phyloP scores from a whole-genome alignment of 30 jellyfish, hydroid and myxozoan species.

The Hydra vulgaris region DNA sequence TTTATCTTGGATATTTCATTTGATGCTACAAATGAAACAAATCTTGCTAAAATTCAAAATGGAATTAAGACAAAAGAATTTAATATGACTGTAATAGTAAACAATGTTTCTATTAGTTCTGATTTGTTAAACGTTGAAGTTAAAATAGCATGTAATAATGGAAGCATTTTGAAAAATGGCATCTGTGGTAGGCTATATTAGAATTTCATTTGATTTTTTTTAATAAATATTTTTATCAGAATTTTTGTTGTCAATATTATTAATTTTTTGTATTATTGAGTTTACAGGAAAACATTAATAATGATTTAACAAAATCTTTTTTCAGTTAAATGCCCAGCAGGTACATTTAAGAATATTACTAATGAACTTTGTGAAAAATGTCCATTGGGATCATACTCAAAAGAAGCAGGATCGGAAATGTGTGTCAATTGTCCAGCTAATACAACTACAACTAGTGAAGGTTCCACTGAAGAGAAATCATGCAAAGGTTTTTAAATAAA shows the following conservation, averaged over 20 bases:
- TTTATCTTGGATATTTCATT: constrained; percentile 31
- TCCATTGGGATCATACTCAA: background rate
- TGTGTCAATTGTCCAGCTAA: background rate
- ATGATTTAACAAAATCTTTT: no score
- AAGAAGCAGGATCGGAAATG: background rate
- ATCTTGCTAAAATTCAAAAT: background rate
- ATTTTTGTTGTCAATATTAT: background rate
- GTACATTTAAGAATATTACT: background rate
- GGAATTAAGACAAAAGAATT: constrained; percentile 4
- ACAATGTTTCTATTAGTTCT: background rate
- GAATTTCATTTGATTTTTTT: no score
- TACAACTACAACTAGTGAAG: background rate
- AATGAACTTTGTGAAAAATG: constrained; percentile 1
- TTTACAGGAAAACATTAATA: no score
- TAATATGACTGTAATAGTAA: constrained; percentile 15
- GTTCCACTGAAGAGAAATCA: background rate
- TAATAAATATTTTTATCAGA: background rate
- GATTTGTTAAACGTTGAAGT: constrained; percentile 6
- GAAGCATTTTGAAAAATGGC: constrained; percentile 24
- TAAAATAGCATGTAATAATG: constrained; percentile 7
- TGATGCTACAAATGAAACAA: background rate
- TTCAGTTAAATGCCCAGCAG: constrained; percentile 7
- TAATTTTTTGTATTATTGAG: background rate
- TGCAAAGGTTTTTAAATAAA: background rate
- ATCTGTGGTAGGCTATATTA: constrained; percentile 27